These are phyloP conservation scores for Drosophila setosimentum DNA, from an alignment of 2,888 invertebrate genomes.

Conservation along the genomic window DNA sequence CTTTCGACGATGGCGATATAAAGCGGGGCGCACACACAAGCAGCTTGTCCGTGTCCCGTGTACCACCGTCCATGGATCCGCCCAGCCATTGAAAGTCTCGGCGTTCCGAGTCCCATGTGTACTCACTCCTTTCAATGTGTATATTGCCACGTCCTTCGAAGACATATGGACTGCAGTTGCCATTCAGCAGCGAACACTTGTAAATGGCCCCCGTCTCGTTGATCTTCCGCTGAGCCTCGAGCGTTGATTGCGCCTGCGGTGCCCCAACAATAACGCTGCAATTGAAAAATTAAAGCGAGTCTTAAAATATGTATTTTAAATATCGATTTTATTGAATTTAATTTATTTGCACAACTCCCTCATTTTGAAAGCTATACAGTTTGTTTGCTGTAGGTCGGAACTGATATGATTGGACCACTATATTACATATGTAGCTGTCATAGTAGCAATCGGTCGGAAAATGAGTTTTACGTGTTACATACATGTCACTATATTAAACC, in stretches of 20 bases:
- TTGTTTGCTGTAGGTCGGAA: neutral
- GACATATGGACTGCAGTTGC: constrained; percentile 83
- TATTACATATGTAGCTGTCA: neutral
- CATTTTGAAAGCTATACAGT: neutral
- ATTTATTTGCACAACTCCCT: neutral
- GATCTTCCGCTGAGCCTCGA: constrained; percentile 81
- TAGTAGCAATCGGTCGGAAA: neutral
- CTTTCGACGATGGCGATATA: constrained; percentile 71
- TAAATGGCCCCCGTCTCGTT: constrained; percentile 87
- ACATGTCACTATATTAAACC: too few relatives aligned
- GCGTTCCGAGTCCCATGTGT: constrained; percentile 82
- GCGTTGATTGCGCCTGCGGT: constrained; percentile 86
- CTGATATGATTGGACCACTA: neutral
- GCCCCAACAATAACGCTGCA: constrained; percentile 86
- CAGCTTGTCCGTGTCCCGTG: constrained; percentile 83
- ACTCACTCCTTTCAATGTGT: constrained; percentile 72
- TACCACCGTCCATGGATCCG: constrained; percentile 85
- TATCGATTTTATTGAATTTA: neutral
- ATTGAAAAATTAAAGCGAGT: constrained; percentile 14
- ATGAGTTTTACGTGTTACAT: too few relatives aligned
- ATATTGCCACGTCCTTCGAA: constrained; percentile 84
- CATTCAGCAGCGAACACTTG: constrained; percentile 83
- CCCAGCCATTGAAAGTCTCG: constrained; percentile 86
- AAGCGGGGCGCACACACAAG: constrained; percentile 85
- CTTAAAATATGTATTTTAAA: neutral